Base-by-base conservation (phyloP, 1,140 invertebrate genomes). In the Onthophagus taurus region DNA sequence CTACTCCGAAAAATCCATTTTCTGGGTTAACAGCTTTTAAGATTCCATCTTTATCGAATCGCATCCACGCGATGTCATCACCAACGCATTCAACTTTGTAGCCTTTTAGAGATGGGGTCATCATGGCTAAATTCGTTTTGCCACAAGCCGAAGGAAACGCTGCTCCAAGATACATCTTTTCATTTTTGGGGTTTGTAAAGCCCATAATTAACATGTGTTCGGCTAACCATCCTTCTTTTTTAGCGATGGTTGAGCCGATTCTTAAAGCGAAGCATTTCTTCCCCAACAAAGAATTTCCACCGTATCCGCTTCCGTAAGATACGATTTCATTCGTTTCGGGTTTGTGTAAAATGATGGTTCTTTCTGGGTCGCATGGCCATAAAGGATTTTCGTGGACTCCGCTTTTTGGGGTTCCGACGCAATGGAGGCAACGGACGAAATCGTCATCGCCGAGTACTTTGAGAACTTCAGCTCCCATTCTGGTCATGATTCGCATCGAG, bases 221-320 rank as follows among this genome's bases (percentile, higher is more conserved):
- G 7, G 96, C 97, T 2, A 99, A 73, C 97, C 97, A 99, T 35
- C 62, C 95, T 67, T 99, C 95, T 35, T 82, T 74, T 54, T 80
- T 78, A 2, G 92, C 97, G 58, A 99, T 83, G 4, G 88, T 95
- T 0, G 91, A 96, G 0, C 96, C 97, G 51, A 99, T 83, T 44
- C 97, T 77, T 0, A 99, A 75, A 12, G 97, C 96, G 59, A 99
- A 95, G 61, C 97, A 99, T 66, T 99, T 99, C 68, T 99, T 99
- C 8, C 96, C 97, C 30, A 99, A 67, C n/a, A 99, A 67, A 9
- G 93, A 97, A 71, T 99, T 99, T 3, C 97, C 97, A 21, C 96
- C 96, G 58, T 98, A 98, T 4, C 93, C 94, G 52, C 89, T 93
- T 0, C 94, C 94, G 58, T 89, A 97, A 2, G 89, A 94, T 29